Evolutionary conservation across 1,140 invertebrate species (phyloP).

Genomic region (Bombus huntii): DNA sequence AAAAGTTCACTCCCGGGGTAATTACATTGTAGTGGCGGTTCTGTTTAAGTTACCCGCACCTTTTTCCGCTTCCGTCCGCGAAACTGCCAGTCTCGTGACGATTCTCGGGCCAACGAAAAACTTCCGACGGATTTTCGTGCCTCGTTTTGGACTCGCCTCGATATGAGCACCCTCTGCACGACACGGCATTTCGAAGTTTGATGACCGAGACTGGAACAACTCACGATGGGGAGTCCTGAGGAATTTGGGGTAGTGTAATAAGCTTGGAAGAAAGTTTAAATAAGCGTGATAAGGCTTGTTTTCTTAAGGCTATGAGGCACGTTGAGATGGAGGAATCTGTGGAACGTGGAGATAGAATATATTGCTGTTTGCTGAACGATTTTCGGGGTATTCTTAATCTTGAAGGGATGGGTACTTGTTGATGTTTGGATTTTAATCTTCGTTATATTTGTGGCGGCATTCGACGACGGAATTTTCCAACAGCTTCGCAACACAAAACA

Average conservation of each 20-base stretch:
- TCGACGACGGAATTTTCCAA: too few relatives aligned
- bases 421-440: too few relatives aligned
- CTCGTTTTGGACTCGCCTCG: neutral
- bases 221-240: neutral
- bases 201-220: neutral
- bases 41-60: slow-evolving; percentile 9
- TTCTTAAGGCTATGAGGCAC: too few relatives aligned
- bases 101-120: neutral
- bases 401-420: too few relatives aligned
- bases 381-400: too few relatives aligned
- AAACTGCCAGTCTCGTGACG: neutral
- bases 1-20: slow-evolving; percentile 40
- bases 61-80: neutral
- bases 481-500: too few relatives aligned
- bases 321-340: neutral
- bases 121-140: neutral
- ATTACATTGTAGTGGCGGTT: slow-evolving; percentile 34
- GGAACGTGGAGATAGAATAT: neutral
- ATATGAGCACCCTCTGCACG: neutral
- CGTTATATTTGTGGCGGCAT: too few relatives aligned
- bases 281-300: neutral
- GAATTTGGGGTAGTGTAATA: neutral
- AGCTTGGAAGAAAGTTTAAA: neutral
- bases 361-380: neutral
- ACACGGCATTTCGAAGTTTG: neutral